Evolutionary conservation across 2,888 invertebrate genomes (phyloP), one percentile per base, ranked within the genome.

Genomic region (Ophioninae sp.): DNA sequence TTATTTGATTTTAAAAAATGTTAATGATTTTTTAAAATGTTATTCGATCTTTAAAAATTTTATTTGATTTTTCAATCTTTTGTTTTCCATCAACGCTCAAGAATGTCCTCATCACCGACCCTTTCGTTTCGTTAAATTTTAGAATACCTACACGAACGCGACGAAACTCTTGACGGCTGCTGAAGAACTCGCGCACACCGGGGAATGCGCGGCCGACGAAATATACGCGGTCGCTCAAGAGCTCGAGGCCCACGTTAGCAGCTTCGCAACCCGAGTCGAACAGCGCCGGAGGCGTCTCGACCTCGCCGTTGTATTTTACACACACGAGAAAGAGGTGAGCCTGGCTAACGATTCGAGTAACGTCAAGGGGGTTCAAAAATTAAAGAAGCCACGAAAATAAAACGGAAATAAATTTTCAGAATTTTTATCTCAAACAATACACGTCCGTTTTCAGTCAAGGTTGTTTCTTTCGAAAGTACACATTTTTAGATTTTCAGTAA

Each of bases 131-230:
- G 13, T 50, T 50, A 3, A 13, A 6, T 50, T 94, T 0, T 94
- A 98, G 96, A 99, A 99, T 92, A 99, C 99, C 2, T 99, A 99
- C 91, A 99, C 99, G 81, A 99, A 99, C 94, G 99, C 99, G 0
- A 99, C 99, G 92, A 99, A 99, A 93, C 94, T 99, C 65, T 94
- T 99, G 70, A 96, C 98, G 0, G 99, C 99, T 0, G 99, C 99
- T 0, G 98, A 99, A 90, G 99, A 99, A 93, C 93, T 99, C 87
- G 99, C 99, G 0, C 96, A 97, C 84, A 98, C 98, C 0, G 99
- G 99, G 37, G 99, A 99, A 93, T 99, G 99, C 89, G 98, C 98
- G 91, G 97, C 98, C 0, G 98, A 98, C 91, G 99, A 99, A 92
- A 99, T 99, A 89, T 96, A 98, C 91, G 96, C 97, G 10, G 99